These are phyloP conservation scores for Pteropus alecto DNA, from an alignment of 2,113 vertebrate genomes.

Conservation along the genomic window DNA sequence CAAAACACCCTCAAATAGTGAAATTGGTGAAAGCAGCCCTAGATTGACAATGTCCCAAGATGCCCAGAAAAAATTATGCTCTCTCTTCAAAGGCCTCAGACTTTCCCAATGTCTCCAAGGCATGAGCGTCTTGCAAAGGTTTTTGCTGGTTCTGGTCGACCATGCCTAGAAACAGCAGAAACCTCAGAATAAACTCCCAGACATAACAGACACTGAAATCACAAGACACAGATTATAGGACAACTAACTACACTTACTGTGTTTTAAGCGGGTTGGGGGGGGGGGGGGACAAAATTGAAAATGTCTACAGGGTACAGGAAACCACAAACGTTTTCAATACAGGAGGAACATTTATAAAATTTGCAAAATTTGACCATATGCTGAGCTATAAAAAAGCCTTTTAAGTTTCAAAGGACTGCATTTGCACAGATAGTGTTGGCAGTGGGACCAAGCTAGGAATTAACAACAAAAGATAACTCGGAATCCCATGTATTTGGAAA, in stretches of 20 bases:
- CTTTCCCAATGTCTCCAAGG: no score
- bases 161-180: not conserved
- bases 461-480: no score
- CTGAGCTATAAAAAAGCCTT: not conserved
- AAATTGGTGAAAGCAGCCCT: not conserved
- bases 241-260: no score
- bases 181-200: not conserved
- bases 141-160: no score
- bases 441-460: not conserved
- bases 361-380: not conserved
- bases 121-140: no score
- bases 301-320: not conserved
- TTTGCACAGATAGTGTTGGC: not conserved
- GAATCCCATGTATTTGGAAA: not conserved
- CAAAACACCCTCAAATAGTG: not conserved
- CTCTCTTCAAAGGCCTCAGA: no score
- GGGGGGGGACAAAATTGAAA: not conserved
- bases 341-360: not conserved
- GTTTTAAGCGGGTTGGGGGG: not conserved
- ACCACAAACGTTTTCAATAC: not conserved
- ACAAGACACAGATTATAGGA: not conserved
- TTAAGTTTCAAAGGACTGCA: not conserved
- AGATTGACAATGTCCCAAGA: no score
- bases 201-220: not conserved
- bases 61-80: accelerated